phyloP scores from a whole-genome alignment of 2,888 invertebrate genomes.

The Dicyrtoma fusca region DNA sequence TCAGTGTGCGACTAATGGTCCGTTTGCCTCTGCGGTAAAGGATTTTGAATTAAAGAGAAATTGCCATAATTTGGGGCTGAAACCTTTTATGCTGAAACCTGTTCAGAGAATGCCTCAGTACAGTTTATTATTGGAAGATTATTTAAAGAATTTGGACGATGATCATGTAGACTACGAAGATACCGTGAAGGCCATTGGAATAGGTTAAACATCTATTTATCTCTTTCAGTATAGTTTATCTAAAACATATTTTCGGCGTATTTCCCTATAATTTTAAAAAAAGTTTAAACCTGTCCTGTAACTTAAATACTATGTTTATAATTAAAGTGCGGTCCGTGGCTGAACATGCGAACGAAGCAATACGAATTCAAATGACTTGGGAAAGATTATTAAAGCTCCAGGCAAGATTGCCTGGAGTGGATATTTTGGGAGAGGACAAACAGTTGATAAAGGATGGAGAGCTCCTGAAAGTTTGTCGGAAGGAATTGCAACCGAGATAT shows the following conservation, averaged over 20 bases:
- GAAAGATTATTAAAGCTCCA: slow-evolving; percentile 65
- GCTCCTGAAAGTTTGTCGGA: slow-evolving; percentile 68
- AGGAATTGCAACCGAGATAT: slow-evolving; percentile 67
- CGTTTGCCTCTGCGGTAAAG: slow-evolving; percentile 62
- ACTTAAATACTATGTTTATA: too few species aligned
- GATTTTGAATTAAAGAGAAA: slow-evolving; percentile 59
- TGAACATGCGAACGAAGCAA: slow-evolving; percentile 65
- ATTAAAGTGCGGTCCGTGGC: slow-evolving; percentile 66
- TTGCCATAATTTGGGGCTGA: slow-evolving; percentile 64
- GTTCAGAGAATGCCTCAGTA: slow-evolving; percentile 70
- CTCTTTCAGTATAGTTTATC: too few species aligned
- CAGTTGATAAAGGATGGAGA: slow-evolving; percentile 68
- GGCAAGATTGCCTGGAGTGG: slow-evolving; percentile 58
- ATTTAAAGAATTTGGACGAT: slow-evolving; percentile 63
- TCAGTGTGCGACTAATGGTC: slow-evolving; percentile 62
- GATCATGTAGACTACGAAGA: slow-evolving; percentile 65
- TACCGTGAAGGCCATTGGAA: slow-evolving; percentile 64
- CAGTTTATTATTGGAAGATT: slow-evolving; percentile 67
- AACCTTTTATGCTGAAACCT: slow-evolving; percentile 71
- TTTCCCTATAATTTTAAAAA: too few species aligned
- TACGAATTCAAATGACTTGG: slow-evolving; percentile 63
- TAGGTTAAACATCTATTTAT: too few species aligned
- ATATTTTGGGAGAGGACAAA: slow-evolving; percentile 64
- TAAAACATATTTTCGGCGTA: too few species aligned
- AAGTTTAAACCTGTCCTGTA: too few species aligned